Percentiles rank a stretch among this genome's conserved stretches.
Evolutionary conservation across 2,888 invertebrate species (phyloP).

Genomic region (Nomada goodeniana): DNA sequence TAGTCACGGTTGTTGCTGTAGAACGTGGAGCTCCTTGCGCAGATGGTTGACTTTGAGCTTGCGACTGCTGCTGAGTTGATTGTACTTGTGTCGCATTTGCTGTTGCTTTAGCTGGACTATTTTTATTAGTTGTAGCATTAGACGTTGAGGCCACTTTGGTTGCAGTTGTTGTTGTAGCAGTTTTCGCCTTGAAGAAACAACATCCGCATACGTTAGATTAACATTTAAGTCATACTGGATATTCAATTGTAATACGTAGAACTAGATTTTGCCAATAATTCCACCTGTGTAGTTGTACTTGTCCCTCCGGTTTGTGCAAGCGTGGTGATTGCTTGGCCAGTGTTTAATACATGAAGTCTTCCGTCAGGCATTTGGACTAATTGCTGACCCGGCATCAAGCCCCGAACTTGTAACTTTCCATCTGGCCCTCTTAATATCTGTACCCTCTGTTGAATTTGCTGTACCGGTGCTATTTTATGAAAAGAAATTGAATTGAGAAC

Average conservation of each 20-base stretch:
- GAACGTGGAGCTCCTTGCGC: conserved; percentile 71
- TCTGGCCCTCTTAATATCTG: conserved; percentile 96
- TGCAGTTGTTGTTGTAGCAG: conserved; percentile 71
- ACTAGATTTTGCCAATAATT: background rate
- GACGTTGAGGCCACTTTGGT: conserved; percentile 48
- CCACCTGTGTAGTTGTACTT: conserved; percentile 61
- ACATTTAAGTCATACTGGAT: background rate
- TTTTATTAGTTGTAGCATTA: conserved; percentile 44
- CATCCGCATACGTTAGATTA: conserved; percentile 1
- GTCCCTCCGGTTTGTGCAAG: conserved; percentile 59
- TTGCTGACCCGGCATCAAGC: conserved; percentile 96
- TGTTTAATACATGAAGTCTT: conserved; percentile 93
- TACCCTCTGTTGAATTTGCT: conserved; percentile 89
- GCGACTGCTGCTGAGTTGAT: conserved; percentile 67
- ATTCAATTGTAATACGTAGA: background rate
- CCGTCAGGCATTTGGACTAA: conserved; percentile 97
- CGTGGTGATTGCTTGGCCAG: conserved; percentile 86
- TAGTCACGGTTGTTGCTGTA: conserved; percentile 71
- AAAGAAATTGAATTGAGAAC: conserved; percentile 28
- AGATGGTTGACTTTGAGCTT: conserved; percentile 68
- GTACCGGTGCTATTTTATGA: conserved; percentile 77
- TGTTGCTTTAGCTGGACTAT: conserved; percentile 74
- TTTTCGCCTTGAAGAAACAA: conserved; percentile 67
- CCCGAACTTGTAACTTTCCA: conserved; percentile 96
- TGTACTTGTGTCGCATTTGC: conserved; percentile 76